Percentiles rank a stretch among this genome's conserved stretches.
Conservation (phyloP, 2,113 vertebrate species). For the Hippocampus guttulatus region DNA sequence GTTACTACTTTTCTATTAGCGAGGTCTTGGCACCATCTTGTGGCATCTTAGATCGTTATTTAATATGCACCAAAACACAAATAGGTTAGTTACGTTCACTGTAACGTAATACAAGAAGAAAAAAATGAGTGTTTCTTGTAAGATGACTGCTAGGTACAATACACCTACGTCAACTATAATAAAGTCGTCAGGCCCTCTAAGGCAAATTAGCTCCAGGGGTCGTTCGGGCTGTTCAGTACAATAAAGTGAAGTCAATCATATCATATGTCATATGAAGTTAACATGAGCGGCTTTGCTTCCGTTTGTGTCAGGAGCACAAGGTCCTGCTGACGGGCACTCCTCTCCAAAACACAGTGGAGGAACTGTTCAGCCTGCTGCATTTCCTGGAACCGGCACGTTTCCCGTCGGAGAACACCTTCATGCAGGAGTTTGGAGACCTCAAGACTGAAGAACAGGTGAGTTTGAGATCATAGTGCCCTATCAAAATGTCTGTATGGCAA, state of each 20-base stretch:
- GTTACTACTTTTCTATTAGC: too few species aligned
- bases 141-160: too few species aligned
- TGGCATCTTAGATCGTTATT: too few species aligned
- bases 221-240: background rate
- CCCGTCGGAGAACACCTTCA: conserved; percentile 91
- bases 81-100: too few species aligned
- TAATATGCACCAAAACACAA: too few species aligned
- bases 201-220: too few species aligned
- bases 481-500: background rate
- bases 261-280: background rate
- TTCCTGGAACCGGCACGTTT: conserved; percentile 92
- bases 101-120: too few species aligned
- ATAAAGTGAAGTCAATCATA: background rate
- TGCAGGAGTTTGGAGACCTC: conserved; percentile 97
- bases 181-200: too few species aligned
- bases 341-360: conserved; percentile 97
- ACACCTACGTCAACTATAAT: too few species aligned
- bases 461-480: background rate
- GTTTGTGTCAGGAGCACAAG: conserved; percentile 85
- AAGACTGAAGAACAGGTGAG: conserved; percentile 94
- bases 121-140: too few species aligned
- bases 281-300: conserved; percentile 1
- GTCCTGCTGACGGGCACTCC: conserved; percentile 95
- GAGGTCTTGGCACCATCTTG: too few species aligned
- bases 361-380: conserved; percentile 94